phyloP scores from a whole-genome alignment of 2,113 vertebrate species.

The Ancistrus triradiatus region DNA sequence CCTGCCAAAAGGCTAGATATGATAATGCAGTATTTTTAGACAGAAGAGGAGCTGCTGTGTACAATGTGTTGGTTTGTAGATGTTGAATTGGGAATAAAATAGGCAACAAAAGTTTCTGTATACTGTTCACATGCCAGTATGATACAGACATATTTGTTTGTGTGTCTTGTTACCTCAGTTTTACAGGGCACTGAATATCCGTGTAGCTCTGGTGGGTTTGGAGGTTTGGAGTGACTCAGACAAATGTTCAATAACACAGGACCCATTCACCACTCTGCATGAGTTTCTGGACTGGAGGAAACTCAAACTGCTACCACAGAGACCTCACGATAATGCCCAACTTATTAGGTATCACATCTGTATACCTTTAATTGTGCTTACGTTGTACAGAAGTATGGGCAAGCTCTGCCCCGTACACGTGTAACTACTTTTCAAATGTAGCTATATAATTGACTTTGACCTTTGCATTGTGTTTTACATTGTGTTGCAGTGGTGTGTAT shows the following conservation, averaged over 20 bases:
- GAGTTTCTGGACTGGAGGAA: constrained; percentile 98
- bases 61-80: too few relatives aligned
- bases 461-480: too few relatives aligned
- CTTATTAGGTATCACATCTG: constrained; percentile 92
- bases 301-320: constrained; percentile 84
- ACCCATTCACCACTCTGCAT: constrained; percentile 90
- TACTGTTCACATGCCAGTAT: too few relatives aligned
- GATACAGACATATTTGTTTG: too few relatives aligned
- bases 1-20: neutral
- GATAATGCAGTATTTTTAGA: constrained; percentile 39
- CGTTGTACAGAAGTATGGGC: too few relatives aligned
- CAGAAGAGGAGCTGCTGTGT: constrained; percentile 1
- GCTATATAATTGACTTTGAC: too few relatives aligned
- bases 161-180: constrained; percentile 71
- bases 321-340: constrained; percentile 92
- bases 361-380: too few relatives aligned
- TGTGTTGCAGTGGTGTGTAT: constrained; percentile 80
- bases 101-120: too few relatives aligned
- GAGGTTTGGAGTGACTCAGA: constrained; percentile 94
- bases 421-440: too few relatives aligned
- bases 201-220: constrained; percentile 89
- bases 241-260: constrained; percentile 87
- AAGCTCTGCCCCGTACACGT: too few relatives aligned
- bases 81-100: too few relatives aligned
- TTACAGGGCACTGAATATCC: constrained; percentile 89